These are phyloP conservation scores for Morone chrysops DNA, from an alignment of 2,113 vertebrate genomes.

Conservation along the genomic window DNA sequence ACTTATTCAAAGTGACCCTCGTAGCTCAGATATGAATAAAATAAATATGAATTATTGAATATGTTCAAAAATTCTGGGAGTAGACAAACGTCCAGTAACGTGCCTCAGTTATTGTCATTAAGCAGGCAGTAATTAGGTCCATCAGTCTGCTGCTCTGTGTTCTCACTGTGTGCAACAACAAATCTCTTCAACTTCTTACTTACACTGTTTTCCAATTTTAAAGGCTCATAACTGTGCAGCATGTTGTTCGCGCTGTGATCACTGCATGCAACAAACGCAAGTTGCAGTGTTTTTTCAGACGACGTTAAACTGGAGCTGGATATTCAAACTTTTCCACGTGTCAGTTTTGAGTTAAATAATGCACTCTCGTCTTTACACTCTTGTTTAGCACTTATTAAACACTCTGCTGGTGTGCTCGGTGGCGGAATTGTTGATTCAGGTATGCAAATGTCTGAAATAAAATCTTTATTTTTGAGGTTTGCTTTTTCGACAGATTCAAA, in stretches of 20 bases:
- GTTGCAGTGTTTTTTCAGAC: conserved; percentile 21
- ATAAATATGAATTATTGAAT: conserved; percentile 39
- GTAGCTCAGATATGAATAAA: not conserved
- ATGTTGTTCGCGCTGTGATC: conserved; percentile 35
- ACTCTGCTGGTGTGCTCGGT: not conserved
- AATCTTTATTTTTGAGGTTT: conserved; percentile 4
- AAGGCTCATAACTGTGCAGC: conserved; percentile 55
- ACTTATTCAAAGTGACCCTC: conserved; percentile 10
- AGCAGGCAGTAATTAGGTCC: not conserved
- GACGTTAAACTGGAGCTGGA: conserved; percentile 3
- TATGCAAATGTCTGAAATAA: not conserved
- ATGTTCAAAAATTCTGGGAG: conserved; percentile 1
- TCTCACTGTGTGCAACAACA: conserved; percentile 29
- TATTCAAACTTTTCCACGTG: conserved; percentile 49
- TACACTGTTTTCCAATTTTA: conserved; percentile 53
- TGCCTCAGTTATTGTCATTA: not conserved
- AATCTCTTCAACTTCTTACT: conserved; percentile 43
- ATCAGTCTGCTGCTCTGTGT: not conserved
- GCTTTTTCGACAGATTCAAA: conserved; percentile 51
- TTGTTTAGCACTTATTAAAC: not conserved
- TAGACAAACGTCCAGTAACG: not conserved
- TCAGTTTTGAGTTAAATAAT: conserved; percentile 12
- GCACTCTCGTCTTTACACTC: not conserved
- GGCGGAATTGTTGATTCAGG: not conserved
- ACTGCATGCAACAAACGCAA: conserved; percentile 31